Conservation (phyloP, 92 coral and sea anemone species). For the Palythoa heliodiscus region DNA sequence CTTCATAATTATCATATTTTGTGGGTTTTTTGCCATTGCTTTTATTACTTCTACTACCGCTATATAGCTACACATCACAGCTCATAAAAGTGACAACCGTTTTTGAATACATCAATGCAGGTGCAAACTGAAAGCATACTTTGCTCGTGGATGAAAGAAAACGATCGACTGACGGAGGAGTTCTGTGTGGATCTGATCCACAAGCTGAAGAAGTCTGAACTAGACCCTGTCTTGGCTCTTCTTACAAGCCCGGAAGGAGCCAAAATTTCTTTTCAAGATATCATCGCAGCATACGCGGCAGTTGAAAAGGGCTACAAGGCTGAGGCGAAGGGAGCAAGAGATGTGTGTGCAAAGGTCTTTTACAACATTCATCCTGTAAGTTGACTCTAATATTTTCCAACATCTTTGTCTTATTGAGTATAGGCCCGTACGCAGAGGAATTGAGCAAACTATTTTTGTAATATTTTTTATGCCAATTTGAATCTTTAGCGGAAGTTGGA, state of each 20-base stretch:
- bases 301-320: slow-evolving; percentile 57
- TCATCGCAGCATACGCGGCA: slow-evolving; percentile 57
- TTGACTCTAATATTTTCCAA: neutral
- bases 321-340: slow-evolving; percentile 63
- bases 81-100: neutral
- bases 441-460: too few species aligned
- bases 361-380: slow-evolving; percentile 74
- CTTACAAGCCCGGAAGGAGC: slow-evolving; percentile 60
- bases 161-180: slow-evolving; percentile 54
- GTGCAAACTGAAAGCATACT: slow-evolving; percentile 44
- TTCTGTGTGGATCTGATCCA: slow-evolving; percentile 50
- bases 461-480: too few species aligned
- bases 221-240: slow-evolving; percentile 57
- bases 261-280: slow-evolving; percentile 58
- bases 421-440: too few species aligned
- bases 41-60: neutral
- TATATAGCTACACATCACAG: neutral
- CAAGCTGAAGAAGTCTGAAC: slow-evolving; percentile 45
- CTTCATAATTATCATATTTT: too few species aligned
- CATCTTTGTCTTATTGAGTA: too few species aligned
- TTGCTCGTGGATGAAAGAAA: slow-evolving; percentile 52
- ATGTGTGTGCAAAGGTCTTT: slow-evolving; percentile 67
- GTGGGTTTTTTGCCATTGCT: too few species aligned
- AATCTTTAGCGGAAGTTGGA: too few species aligned
- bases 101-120: slow-evolving; percentile 1